A percentile compares a stretch with the other conserved stretches of the same genome.
These are phyloP conservation scores for Psilopsiagon aurifrons DNA, from an alignment of 2,113 vertebrate genomes.

Conservation along the genomic window DNA sequence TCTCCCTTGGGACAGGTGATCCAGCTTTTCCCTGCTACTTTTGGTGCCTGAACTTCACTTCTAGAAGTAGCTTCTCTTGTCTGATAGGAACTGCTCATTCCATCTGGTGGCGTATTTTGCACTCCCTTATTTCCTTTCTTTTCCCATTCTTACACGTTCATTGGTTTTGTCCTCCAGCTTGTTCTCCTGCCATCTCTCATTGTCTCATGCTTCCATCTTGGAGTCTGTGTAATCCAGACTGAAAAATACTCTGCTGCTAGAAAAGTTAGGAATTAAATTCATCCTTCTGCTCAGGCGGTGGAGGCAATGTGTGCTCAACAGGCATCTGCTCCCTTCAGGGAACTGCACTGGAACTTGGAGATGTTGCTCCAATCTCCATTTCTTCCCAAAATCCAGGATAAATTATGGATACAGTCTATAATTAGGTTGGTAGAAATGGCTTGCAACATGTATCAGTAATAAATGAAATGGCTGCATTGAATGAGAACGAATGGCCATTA, in stretches of 20 bases:
- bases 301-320: not conserved
- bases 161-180: not conserved
- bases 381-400: not conserved
- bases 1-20: conserved; percentile 10
- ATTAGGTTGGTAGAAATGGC: not conserved
- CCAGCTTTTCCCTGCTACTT: not conserved
- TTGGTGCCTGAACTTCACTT: not conserved
- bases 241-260: not conserved
- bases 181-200: not conserved
- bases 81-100: not conserved
- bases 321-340: not conserved
- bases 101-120: not conserved
- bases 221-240: not conserved
- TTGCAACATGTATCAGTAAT: not conserved
- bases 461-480: not conserved
- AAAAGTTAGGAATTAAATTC: not conserved
- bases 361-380: not conserved
- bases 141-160: not conserved
- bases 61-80: not conserved
- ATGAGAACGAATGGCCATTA: not conserved
- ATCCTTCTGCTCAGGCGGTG: not conserved
- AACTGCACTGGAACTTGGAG: not conserved
- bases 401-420: not conserved
- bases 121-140: not conserved
- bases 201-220: not conserved